Percentiles rank a stretch among this genome's conserved stretches.
Conservation (phyloP, 2,888 invertebrate species). For the Noctuana brunneofusca region DNA sequence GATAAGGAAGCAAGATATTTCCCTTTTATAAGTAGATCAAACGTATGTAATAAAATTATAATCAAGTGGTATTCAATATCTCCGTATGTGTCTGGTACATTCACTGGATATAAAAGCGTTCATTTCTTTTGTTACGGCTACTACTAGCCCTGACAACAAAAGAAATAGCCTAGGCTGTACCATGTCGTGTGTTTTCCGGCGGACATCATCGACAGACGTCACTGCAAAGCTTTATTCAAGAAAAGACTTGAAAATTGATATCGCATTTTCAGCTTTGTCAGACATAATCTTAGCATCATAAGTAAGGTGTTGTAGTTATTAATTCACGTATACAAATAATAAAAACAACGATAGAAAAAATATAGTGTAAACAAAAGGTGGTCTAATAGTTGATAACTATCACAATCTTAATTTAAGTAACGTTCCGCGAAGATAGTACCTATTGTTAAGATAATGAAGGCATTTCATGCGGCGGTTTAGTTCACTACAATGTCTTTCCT, state of each 20-base stretch:
- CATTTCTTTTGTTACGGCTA: not conserved
- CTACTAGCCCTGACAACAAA: not conserved
- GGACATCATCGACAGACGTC: not conserved
- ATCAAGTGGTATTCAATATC: not conserved
- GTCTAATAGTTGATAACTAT: no score
- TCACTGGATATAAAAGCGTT: not conserved
- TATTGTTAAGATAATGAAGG: not conserved
- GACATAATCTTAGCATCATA: no score
- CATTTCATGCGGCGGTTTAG: not conserved
- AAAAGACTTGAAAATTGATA: no score
- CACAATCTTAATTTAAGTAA: not conserved
- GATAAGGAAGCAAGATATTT: no score
- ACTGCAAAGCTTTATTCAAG: not conserved
- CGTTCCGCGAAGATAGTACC: not conserved
- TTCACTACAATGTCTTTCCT: not conserved
- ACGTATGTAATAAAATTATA: not conserved
- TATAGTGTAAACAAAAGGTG: no score
- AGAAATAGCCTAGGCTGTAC: conserved; percentile 3
- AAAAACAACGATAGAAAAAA: no score
- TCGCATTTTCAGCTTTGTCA: no score
- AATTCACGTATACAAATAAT: not conserved
- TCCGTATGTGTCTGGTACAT: not conserved
- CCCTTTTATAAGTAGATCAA: not conserved
- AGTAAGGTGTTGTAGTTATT: no score
- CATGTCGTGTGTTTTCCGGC: not conserved